Conservation (phyloP, 2,113 vertebrate species). For the Rhinopithecus roxellana region DNA sequence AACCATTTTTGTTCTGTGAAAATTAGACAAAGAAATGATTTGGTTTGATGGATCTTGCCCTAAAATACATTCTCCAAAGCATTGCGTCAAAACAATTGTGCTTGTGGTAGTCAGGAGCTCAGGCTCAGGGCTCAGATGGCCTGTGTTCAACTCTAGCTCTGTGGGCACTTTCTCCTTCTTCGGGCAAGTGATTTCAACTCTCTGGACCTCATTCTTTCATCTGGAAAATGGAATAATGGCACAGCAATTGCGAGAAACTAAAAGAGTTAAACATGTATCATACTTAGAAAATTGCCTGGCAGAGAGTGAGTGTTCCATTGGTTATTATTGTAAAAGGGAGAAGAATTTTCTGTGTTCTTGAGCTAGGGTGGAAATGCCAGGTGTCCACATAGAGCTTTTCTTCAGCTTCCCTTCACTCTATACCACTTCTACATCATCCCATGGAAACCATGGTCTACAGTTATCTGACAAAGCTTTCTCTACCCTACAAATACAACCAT, state of each 20-base stretch:
- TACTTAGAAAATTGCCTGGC: not conserved
- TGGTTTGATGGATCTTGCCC: too few relatives aligned
- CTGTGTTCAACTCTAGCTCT: rapidly evolving
- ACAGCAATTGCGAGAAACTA: not conserved
- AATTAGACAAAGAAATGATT: not conserved
- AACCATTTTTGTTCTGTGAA: not conserved
- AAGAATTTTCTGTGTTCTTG: not conserved
- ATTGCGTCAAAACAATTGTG: rapidly evolving
- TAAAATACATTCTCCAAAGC: not conserved
- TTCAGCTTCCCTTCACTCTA: too few relatives aligned
- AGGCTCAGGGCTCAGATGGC: not conserved
- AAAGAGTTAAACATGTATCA: not conserved
- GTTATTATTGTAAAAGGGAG: not conserved
- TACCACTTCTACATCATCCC: rapidly evolving
- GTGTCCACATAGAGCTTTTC: too few relatives aligned
- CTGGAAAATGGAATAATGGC: not conserved
- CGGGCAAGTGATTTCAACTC: not conserved
- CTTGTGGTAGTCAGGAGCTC: rapidly evolving
- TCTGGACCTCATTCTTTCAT: not conserved
- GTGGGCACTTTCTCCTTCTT: not conserved
- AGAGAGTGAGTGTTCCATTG: rapidly evolving
- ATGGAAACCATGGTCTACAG: not conserved
- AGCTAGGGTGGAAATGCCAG: not conserved
- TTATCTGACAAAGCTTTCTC: rapidly evolving
- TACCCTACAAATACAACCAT: not conserved